A percentile compares a stretch with the other conserved stretches of the same genome.
Conservation (phyloP, 2,113 vertebrate species). For the Myiozetetes cayanensis region DNA sequence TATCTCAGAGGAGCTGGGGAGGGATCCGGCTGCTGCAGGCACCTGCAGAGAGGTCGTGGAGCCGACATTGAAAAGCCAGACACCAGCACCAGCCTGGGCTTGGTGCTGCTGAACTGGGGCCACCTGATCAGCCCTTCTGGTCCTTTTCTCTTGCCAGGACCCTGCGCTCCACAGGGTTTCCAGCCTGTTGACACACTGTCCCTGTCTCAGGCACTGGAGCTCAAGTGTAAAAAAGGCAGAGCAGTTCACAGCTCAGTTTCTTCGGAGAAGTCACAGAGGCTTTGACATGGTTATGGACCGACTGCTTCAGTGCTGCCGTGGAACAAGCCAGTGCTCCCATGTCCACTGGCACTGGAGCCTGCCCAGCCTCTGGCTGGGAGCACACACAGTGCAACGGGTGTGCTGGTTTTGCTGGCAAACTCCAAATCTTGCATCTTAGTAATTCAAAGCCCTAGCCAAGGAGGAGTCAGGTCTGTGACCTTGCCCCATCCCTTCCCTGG, state of each 20-base stretch:
- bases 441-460: background rate
- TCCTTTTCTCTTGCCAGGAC: background rate
- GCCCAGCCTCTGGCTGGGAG: background rate
- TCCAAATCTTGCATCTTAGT: background rate
- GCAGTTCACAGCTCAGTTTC: background rate
- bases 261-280: background rate
- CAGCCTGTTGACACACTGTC: background rate
- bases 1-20: rapidly evolving
- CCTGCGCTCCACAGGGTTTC: rapidly evolving
- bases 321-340: rapidly evolving
- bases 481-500: too few species aligned
- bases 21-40: background rate
- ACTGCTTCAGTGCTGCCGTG: rapidly evolving
- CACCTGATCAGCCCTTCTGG: background rate
- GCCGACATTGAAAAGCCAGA: background rate
- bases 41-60: background rate
- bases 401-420: background rate
- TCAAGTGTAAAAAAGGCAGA: background rate
- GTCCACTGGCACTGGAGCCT: rapidly evolving
- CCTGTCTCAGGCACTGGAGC: background rate
- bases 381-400: rapidly evolving
- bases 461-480: background rate
- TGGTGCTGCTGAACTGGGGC: background rate
- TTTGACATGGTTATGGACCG: rapidly evolving
- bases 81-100: background rate